phyloP scores from a whole-genome alignment of 2,113 vertebrate genomes.

The Phylloscopus whistleri region DNA sequence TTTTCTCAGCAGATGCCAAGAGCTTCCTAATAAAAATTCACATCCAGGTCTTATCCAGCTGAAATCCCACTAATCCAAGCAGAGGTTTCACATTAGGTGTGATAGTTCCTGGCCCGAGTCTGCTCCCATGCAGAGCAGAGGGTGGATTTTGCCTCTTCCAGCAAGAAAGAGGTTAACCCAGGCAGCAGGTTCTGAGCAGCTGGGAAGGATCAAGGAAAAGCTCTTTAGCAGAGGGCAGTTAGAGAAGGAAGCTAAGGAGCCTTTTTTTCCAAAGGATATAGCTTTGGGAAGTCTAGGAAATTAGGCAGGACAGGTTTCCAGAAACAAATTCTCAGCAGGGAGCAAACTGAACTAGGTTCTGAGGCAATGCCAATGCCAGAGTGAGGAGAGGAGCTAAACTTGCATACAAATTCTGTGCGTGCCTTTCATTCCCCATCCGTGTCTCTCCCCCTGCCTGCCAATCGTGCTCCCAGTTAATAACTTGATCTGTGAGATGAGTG shows the following conservation, averaged over 20 bases:
- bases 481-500: background rate
- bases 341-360: conserved; percentile 16
- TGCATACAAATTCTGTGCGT: background rate
- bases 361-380: background rate
- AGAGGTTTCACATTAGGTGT: background rate
- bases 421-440: conserved; percentile 25
- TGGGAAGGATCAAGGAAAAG: background rate
- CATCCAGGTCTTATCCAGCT: background rate
- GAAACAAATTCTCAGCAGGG: conserved; percentile 18
- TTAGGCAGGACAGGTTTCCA: conserved; percentile 43
- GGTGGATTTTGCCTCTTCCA: background rate
- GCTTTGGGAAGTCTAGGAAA: conserved; percentile 20
- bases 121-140: background rate
- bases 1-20: background rate
- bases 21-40: background rate
- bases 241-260: background rate
- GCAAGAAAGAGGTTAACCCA: background rate
- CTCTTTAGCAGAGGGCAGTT: background rate
- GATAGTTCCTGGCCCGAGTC: background rate
- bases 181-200: background rate
- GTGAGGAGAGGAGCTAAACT: background rate
- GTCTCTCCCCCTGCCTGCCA: background rate
- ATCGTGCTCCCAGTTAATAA: background rate
- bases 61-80: background rate
- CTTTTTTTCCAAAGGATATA: background rate